phyloP scores from a whole-genome alignment of 2,113 vertebrate genomes.

The Columba livia region DNA sequence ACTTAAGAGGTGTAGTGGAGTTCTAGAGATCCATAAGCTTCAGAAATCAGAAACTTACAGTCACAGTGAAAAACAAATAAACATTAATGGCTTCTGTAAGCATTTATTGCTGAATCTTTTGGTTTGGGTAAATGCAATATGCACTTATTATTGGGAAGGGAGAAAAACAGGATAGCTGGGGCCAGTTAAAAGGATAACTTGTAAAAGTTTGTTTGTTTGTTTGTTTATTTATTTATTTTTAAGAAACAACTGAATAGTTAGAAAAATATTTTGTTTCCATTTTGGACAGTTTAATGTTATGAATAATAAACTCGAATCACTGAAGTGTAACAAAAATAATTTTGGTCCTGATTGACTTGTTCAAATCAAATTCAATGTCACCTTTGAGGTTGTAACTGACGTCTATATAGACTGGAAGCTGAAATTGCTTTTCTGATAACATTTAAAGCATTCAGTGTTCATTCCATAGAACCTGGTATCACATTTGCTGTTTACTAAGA shows the following conservation, averaged over 20 bases:
- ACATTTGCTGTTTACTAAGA: not conserved
- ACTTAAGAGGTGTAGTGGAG: not conserved
- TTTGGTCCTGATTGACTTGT: not conserved
- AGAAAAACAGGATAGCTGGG: not conserved
- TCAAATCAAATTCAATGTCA: not conserved
- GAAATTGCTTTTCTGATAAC: not conserved
- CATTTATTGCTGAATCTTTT: not conserved
- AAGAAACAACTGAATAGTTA: not conserved
- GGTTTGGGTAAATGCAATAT: not conserved
- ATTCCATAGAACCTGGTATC: not conserved
- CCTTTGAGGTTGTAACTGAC: not conserved
- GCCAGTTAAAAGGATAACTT: not conserved
- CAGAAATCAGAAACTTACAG: not conserved
- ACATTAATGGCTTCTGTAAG: not conserved
- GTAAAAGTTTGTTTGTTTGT: too few relatives aligned
- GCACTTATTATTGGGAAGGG: not conserved
- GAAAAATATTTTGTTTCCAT: not conserved
- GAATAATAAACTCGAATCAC: not conserved
- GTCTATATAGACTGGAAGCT: not conserved
- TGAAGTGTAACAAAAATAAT: not conserved
- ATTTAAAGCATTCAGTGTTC: not conserved
- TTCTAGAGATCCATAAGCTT: not conserved
- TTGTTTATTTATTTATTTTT: too few relatives aligned
- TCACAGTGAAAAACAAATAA: rapidly evolving
- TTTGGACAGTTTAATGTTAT: not conserved